Conservation (phyloP, 2,888 invertebrate genomes). For the Microctonus aethiopoides region DNA sequence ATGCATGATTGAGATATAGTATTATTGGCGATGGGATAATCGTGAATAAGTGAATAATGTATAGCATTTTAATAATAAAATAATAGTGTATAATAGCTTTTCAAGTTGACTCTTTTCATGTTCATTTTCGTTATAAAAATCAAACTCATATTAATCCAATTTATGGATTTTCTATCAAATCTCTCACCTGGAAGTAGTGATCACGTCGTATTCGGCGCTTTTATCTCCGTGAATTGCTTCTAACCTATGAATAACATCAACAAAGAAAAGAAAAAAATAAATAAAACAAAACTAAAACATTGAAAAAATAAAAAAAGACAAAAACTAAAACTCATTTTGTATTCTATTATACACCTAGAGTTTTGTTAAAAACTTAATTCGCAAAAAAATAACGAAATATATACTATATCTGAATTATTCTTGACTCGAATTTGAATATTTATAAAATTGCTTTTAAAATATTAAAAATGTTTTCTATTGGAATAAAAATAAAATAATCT, state of each 20-base stretch:
- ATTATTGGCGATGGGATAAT: background rate
- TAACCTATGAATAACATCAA: constrained; percentile 64
- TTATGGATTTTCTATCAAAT: constrained; percentile 43
- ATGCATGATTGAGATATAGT: constrained; percentile 18
- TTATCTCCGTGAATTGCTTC: constrained; percentile 63
- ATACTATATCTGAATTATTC: too few species aligned
- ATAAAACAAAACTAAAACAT: constrained; percentile 26
- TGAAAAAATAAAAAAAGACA: constrained; percentile 20
- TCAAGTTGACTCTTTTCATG: background rate
- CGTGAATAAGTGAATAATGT: background rate
- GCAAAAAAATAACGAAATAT: background rate
- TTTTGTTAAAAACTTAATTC: constrained; percentile 24
- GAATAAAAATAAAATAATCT: too few species aligned
- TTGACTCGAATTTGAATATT: background rate
- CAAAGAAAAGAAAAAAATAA: constrained; percentile 42
- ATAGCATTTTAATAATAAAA: background rate
- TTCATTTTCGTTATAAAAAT: background rate
- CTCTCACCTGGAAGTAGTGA: constrained; percentile 65
- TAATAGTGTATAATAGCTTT: constrained; percentile 1
- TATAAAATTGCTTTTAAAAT: background rate
- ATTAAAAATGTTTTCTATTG: too few species aligned
- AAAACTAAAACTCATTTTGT: constrained; percentile 26
- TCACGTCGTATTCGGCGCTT: constrained; percentile 65
- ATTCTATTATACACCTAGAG: background rate
- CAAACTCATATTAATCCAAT: background rate